phyloP scores from a whole-genome alignment of 1,140 invertebrate genomes.

The Trypoxylus dichotomus region DNA sequence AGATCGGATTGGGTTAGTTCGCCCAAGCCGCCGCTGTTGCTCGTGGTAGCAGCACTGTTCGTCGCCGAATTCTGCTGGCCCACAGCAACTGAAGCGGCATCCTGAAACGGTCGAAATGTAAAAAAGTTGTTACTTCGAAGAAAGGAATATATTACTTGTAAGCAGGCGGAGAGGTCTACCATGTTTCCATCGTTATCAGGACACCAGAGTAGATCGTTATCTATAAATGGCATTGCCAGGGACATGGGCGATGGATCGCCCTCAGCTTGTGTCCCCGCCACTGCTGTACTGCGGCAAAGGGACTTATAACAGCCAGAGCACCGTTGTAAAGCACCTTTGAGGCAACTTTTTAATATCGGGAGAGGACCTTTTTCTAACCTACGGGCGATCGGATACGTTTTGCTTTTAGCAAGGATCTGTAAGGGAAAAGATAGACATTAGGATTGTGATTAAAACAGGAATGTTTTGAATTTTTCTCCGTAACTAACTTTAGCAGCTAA shows the following conservation, averaged over 20 bases:
- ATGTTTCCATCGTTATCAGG: conserved; percentile 89
- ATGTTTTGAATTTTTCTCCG: no score
- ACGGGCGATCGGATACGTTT: not conserved
- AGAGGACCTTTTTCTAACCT: not conserved
- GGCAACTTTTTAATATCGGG: not conserved
- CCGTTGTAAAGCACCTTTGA: conserved; percentile 41
- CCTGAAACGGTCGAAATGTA: conserved; percentile 47
- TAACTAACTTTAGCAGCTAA: no score
- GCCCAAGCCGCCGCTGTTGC: conserved; percentile 51
- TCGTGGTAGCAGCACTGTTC: conserved; percentile 33
- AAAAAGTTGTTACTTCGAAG: not conserved
- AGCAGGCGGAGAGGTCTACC: conserved; percentile 84
- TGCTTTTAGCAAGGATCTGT: conserved; percentile 24
- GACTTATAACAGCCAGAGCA: conserved; percentile 42
- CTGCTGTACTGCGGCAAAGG: conserved; percentile 51
- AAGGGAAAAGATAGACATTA: not conserved
- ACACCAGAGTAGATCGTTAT: conserved; percentile 89
- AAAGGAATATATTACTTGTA: conserved; percentile 65
- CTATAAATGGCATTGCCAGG: conserved; percentile 90
- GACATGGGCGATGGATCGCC: conserved; percentile 60
- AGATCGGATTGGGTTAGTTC: conserved; percentile 70
- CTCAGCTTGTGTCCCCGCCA: conserved; percentile 62
- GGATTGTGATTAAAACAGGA: no score
- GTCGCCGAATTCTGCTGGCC: conserved; percentile 48
- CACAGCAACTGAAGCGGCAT: conserved; percentile 51